These are phyloP conservation scores for Eclectus roratus DNA, from an alignment of 2,113 vertebrate species.

Conservation along the genomic window DNA sequence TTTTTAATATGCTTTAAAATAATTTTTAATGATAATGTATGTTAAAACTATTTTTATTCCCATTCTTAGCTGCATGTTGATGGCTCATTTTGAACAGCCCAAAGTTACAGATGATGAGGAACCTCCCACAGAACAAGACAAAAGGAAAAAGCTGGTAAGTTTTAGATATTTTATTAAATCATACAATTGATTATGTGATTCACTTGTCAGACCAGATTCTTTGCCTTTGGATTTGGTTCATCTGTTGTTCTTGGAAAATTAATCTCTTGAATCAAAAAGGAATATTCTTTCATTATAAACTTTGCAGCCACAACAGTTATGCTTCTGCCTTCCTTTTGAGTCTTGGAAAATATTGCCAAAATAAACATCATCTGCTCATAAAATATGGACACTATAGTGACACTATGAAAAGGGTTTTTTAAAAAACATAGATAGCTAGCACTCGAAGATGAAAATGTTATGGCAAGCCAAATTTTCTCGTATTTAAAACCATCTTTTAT, in stretches of 20 bases:
- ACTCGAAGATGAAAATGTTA: not conserved
- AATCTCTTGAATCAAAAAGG: not conserved
- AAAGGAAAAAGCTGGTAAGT: conserved; percentile 92
- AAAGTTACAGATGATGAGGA: conserved; percentile 91
- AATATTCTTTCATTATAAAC: not conserved
- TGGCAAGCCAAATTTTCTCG: not conserved
- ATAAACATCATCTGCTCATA: not conserved
- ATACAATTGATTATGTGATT: not conserved
- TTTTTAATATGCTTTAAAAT: not conserved
- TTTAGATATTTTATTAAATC: not conserved
- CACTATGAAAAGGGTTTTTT: not conserved
- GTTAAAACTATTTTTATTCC: not conserved
- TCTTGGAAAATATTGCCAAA: not conserved
- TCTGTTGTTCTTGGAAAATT: not conserved
- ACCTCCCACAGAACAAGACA: conserved; percentile 96
- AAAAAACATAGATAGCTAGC: not conserved
- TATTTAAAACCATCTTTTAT: not conserved
- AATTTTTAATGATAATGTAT: not conserved
- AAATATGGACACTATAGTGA: not conserved
- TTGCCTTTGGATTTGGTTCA: not conserved
- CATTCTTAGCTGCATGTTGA: conserved; percentile 89
- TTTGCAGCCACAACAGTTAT: not conserved
- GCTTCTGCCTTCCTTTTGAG: not conserved
- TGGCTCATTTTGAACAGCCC: conserved; percentile 89
- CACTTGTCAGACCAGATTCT: not conserved